phyloP scores from a whole-genome alignment of 53 echinoderm and acorn worm species.

The Paracentrotus lividus region DNA sequence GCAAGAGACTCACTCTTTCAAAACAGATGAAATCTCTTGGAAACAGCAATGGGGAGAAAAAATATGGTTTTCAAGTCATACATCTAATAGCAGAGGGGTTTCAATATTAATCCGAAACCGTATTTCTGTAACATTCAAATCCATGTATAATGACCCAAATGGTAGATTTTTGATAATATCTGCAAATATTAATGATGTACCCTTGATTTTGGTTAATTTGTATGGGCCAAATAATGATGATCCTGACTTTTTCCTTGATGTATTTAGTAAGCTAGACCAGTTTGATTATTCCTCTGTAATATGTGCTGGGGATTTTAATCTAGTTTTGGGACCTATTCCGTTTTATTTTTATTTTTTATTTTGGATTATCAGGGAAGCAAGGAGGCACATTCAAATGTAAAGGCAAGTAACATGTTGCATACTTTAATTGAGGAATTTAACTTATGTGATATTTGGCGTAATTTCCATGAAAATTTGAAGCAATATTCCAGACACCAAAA shows the following conservation, averaged over 20 bases:
- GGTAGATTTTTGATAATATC: constrained; percentile 16
- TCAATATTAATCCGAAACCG: neutral
- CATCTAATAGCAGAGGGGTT: neutral
- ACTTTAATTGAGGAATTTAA: constrained; percentile 27
- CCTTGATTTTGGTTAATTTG: neutral
- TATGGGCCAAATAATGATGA: constrained; percentile 36
- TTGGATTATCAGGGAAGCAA: constrained; percentile 16
- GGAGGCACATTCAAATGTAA: neutral
- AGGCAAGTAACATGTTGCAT: neutral
- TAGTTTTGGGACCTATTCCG: neutral
- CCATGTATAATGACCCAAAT: constrained; percentile 4
- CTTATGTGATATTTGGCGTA: neutral
- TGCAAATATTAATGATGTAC: neutral
- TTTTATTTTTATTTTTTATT: too few relatives aligned
- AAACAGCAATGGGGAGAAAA: neutral
- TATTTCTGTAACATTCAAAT: neutral
- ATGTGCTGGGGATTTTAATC: constrained; percentile 20
- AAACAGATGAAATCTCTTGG: neutral
- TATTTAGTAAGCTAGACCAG: neutral
- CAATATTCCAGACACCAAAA: constrained; percentile 52
- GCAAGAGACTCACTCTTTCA: neutral
- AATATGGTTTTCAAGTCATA: neutral
- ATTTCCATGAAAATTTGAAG: neutral
- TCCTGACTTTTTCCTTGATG: constrained; percentile 3
- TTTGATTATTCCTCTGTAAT: constrained; percentile 2